phyloP scores from a whole-genome alignment of 64 coral and sea anemone genomes.

The Dendronephthya gigantea region DNA sequence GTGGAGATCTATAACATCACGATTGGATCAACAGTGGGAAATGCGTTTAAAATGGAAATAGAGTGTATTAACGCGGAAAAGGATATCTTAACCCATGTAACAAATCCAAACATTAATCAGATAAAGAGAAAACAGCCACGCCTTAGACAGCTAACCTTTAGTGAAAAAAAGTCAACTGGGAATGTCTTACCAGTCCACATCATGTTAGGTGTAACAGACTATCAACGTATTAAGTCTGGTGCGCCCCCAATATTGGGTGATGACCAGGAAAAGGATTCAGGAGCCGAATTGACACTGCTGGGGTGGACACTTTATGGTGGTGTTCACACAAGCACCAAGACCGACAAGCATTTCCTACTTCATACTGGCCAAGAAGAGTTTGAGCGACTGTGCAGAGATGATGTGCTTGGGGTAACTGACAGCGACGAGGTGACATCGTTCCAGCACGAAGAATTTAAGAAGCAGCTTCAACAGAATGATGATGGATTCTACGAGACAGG shows the following conservation, averaged over 20 bases:
- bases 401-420: constrained; percentile 19
- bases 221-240: constrained; percentile 32
- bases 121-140: constrained; percentile 4
- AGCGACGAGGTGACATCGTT: not conserved
- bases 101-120: constrained; percentile 25
- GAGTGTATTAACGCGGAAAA: constrained; percentile 34
- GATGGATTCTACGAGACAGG: not conserved
- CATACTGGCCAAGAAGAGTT: too few species aligned
- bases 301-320: constrained; percentile 24
- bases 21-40: too few species aligned
- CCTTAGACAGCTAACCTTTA: not conserved
- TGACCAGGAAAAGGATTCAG: constrained; percentile 26
- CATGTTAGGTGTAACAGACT: constrained; percentile 34
- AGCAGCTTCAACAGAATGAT: not conserved
- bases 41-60: too few species aligned
- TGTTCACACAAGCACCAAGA: not conserved
- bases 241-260: constrained; percentile 11
- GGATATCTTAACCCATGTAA: not conserved
- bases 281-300: constrained; percentile 37
- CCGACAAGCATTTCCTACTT: constrained; percentile 33
- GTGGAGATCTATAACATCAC: too few species aligned
- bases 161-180: constrained; percentile 11
- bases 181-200: constrained; percentile 14
- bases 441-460: not conserved
- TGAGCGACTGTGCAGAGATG: constrained; percentile 11